A percentile compares a stretch with the other conserved stretches of the same genome.
Conservation (phyloP, 1,140 invertebrate species). For the Elymnias hypermnestra region DNA sequence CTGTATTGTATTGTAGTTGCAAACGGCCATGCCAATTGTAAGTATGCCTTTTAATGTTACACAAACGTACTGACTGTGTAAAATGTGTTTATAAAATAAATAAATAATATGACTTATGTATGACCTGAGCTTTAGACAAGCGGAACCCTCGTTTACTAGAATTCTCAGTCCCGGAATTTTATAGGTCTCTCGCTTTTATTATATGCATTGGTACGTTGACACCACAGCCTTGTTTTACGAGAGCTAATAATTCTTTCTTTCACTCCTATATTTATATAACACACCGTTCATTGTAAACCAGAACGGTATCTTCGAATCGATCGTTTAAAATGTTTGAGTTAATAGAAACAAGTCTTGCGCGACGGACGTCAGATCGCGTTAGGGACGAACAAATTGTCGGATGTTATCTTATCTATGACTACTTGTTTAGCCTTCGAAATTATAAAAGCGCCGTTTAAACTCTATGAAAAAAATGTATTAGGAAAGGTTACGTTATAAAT, state of each 20-base stretch:
- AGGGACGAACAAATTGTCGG: constrained; percentile 45
- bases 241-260: constrained; percentile 59
- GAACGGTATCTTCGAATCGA: constrained; percentile 20
- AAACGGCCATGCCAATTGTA: no score
- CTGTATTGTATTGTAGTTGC: no score
- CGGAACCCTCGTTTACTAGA: constrained; percentile 27
- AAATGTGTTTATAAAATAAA: no score
- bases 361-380: constrained; percentile 31
- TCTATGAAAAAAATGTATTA: constrained; percentile 52
- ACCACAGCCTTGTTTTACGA: constrained; percentile 53
- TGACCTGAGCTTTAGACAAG: constrained; percentile 40
- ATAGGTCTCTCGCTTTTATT: constrained; percentile 55
- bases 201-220: constrained; percentile 57
- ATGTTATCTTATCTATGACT: constrained; percentile 62
- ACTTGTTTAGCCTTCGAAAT: constrained; percentile 58
- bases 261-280: constrained; percentile 44
- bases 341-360: constrained; percentile 30
- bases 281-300: constrained; percentile 32
- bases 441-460: constrained; percentile 64
- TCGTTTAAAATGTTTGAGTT: constrained; percentile 24
- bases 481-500: constrained; percentile 57
- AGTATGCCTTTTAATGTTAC: no score
- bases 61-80: no score
- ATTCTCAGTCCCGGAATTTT: constrained; percentile 46
- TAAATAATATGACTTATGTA: constrained; percentile 73